phyloP scores from a whole-genome alignment of 2,888 invertebrate species.

The Petrolisthes cinctipes region DNA sequence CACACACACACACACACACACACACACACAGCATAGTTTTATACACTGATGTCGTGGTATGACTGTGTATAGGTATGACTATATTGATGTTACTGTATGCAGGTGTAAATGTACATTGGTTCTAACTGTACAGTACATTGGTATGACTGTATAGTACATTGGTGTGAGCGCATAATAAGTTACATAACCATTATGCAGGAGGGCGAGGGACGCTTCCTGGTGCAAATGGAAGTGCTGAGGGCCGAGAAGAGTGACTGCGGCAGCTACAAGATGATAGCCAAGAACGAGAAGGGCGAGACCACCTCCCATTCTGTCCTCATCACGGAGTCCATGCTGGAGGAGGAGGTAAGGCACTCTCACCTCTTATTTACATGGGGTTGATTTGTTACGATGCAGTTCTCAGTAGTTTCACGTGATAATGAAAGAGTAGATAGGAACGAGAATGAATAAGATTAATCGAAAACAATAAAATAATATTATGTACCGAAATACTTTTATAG shows the following conservation, averaged over 20 bases:
- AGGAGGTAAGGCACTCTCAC: conserved; percentile 24
- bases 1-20: not conserved
- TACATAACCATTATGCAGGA: conserved; percentile 37
- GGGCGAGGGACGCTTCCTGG: conserved; percentile 85
- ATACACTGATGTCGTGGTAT: too few relatives aligned
- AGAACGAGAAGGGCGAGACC: conserved; percentile 93
- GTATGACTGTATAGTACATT: too few relatives aligned
- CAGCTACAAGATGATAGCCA: conserved; percentile 88
- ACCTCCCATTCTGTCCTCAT: conserved; percentile 89
- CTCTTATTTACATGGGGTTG: too few relatives aligned
- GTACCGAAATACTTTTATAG: too few relatives aligned
- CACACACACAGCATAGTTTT: not conserved
- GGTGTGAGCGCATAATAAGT: not conserved
- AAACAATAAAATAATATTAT: too few relatives aligned
- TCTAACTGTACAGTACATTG: too few relatives aligned
- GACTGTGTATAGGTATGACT: too few relatives aligned
- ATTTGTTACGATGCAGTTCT: too few relatives aligned
- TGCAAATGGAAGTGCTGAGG: conserved; percentile 90
- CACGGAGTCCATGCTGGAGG: conserved; percentile 77
- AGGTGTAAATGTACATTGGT: not conserved
- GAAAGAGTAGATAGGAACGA: too few relatives aligned
- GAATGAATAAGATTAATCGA: too few relatives aligned
- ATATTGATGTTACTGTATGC: not conserved
- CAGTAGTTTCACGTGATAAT: too few relatives aligned
- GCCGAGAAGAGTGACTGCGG: conserved; percentile 86